These are phyloP conservation scores for Drosophila aff. DNA, from an alignment of 1,140 invertebrate genomes.

Conservation along the genomic window DNA sequence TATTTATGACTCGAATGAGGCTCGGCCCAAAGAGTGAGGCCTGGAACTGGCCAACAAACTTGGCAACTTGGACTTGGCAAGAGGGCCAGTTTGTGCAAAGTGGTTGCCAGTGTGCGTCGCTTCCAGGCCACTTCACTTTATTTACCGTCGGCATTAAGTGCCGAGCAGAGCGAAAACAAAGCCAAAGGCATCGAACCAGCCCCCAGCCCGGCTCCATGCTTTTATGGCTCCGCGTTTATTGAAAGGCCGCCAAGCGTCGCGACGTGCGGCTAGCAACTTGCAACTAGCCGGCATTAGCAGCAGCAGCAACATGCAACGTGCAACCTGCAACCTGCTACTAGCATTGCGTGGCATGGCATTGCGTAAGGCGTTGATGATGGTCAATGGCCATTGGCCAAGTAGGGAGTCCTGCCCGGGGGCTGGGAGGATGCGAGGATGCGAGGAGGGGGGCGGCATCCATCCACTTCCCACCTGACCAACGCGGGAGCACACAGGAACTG, in stretches of 20 bases:
- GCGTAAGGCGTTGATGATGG: conserved; percentile 52
- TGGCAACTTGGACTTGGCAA: conserved; percentile 57
- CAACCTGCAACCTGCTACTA: conserved; percentile 16
- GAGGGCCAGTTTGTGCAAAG: conserved; percentile 59
- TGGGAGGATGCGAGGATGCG: neutral
- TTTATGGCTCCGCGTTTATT: conserved; percentile 70
- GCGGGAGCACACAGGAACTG: conserved; percentile 26
- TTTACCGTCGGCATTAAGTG: conserved; percentile 69
- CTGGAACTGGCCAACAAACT: conserved; percentile 29
- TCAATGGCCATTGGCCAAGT: conserved; percentile 53
- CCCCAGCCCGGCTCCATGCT: conserved; percentile 23
- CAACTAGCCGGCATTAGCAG: neutral
- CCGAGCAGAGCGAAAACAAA: conserved; percentile 51
- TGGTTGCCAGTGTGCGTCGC: conserved; percentile 47
- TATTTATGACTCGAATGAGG: conserved; percentile 7
- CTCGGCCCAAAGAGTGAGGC: neutral
- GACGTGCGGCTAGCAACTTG: conserved; percentile 20
- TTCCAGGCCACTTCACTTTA: conserved; percentile 80
- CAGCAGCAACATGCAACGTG: conserved; percentile 4
- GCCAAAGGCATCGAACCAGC: conserved; percentile 42
- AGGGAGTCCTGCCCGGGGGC: conserved; percentile 19
- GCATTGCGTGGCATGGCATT: conserved; percentile 47
- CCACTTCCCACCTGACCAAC: conserved; percentile 46
- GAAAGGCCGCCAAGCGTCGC: conserved; percentile 55
- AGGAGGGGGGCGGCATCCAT: neutral